These are phyloP conservation scores for Temnopleurus reevesii DNA, from an alignment of 53 echinoderm and acorn worm species.

Conservation along the genomic window DNA sequence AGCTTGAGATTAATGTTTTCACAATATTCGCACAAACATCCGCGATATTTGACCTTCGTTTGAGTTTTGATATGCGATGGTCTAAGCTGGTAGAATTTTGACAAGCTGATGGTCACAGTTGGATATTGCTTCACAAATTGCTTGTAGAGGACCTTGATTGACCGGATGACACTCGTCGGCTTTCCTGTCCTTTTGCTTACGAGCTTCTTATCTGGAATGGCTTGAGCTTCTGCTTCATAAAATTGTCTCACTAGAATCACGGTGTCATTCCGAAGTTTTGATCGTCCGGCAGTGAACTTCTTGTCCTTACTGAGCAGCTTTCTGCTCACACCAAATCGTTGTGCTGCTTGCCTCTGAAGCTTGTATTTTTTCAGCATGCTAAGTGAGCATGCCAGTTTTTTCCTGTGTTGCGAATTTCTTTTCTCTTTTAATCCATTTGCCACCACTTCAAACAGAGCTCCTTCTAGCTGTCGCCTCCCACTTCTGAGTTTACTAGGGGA, in stretches of 20 bases:
- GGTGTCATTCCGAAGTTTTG: background rate
- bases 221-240: conserved; percentile 48
- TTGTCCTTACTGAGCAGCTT: background rate
- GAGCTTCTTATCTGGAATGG: conserved; percentile 69
- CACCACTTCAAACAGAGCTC: background rate
- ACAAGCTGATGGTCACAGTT: conserved; percentile 5
- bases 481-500: too few species aligned
- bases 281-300: background rate
- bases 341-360: background rate
- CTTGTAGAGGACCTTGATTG: background rate
- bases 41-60: conserved; percentile 58
- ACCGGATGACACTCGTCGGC: conserved; percentile 56
- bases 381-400: background rate
- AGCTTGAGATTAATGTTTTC: conserved; percentile 63
- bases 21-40: conserved; percentile 74
- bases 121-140: conserved; percentile 59
- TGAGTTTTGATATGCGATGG: conserved; percentile 52
- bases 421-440: background rate
- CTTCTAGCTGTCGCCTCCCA: background rate
- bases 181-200: conserved; percentile 65
- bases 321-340: background rate
- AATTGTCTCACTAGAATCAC: background rate
- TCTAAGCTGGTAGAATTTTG: conserved; percentile 44
- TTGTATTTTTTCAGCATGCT: background rate
- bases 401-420: background rate